Evolutionary conservation across 2,113 vertebrate species (phyloP).

Genomic region (Scalopus aquaticus): DNA sequence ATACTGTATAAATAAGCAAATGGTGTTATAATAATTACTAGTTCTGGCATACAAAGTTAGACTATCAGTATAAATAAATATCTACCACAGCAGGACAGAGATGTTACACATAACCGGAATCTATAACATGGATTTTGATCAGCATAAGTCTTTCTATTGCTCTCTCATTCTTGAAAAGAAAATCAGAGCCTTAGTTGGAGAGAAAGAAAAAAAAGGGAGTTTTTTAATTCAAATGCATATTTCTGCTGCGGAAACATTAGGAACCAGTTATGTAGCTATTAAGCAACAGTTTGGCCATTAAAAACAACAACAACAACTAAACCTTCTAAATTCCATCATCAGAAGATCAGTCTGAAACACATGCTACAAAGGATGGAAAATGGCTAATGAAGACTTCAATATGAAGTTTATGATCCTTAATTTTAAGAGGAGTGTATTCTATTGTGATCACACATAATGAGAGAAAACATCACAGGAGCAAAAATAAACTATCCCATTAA

Average conservation of each 20-base stretch:
- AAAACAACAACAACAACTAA: conserved; percentile 14
- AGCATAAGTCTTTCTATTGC: not conserved
- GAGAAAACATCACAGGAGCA: not conserved
- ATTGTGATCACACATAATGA: not conserved
- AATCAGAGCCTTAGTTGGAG: not conserved
- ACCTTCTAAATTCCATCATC: not conserved
- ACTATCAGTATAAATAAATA: not conserved
- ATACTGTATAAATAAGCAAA: not conserved
- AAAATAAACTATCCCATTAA: not conserved
- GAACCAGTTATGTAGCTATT: conserved; percentile 9
- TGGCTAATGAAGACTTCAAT: conserved; percentile 5
- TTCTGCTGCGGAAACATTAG: conserved; percentile 33
- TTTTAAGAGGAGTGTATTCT: not conserved
- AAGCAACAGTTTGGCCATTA: not conserved
- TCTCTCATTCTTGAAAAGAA: not conserved
- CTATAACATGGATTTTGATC: not conserved
- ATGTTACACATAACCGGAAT: not conserved
- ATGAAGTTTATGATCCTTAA: not conserved
- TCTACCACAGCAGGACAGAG: not conserved
- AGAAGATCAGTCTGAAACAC: not conserved
- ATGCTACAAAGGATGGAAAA: not conserved
- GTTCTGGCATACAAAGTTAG: not conserved
- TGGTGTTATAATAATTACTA: not conserved
- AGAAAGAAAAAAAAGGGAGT: not conserved
- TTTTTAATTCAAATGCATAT: conserved; percentile 24